A percentile compares a stretch with the other conserved stretches of the same genome.
phyloP scores from a whole-genome alignment of 2,113 vertebrate species.

The Hemibates koningsi region DNA sequence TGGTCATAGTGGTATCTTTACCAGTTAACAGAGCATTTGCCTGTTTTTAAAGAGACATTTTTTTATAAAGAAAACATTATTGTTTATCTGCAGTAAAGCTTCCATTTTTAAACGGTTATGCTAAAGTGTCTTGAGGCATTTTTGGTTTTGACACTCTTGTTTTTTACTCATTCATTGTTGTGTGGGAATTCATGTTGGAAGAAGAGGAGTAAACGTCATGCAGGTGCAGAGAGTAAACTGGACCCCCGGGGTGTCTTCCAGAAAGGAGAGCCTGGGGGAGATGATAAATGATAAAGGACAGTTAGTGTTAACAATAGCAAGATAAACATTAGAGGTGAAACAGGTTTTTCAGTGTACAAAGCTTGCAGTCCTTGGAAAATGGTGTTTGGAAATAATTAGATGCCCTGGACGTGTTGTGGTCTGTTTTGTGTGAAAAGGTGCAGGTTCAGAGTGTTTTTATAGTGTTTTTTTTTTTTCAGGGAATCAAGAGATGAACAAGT shows the following conservation, averaged over 20 bases:
- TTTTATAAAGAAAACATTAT: not conserved
- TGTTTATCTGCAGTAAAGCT: not conserved
- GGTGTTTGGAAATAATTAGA: not conserved
- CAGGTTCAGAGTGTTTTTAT: not conserved
- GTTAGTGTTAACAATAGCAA: constrained; percentile 19
- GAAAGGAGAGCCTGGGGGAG: not conserved
- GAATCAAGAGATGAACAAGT: not conserved
- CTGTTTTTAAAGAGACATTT: not conserved
- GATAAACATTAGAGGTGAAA: constrained; percentile 28
- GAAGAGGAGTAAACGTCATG: not conserved
- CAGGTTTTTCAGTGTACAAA: constrained; percentile 6
- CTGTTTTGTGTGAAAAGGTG: not conserved
- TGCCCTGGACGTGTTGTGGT: not conserved
- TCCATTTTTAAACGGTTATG: not conserved
- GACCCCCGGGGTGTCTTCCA: constrained; percentile 35
- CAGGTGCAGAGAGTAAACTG: constrained; percentile 9
- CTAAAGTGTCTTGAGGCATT: not conserved
- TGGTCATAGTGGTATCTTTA: not conserved
- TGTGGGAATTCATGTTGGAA: not conserved
- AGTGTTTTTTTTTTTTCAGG: not conserved
- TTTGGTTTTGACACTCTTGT: not conserved
- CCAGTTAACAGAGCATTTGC: not conserved
- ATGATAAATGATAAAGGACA: constrained; percentile 6
- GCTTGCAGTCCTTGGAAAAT: not conserved
- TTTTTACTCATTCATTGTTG: not conserved